phyloP scores from a whole-genome alignment of 1,140 invertebrate species.

The Micrasema longulum region DNA sequence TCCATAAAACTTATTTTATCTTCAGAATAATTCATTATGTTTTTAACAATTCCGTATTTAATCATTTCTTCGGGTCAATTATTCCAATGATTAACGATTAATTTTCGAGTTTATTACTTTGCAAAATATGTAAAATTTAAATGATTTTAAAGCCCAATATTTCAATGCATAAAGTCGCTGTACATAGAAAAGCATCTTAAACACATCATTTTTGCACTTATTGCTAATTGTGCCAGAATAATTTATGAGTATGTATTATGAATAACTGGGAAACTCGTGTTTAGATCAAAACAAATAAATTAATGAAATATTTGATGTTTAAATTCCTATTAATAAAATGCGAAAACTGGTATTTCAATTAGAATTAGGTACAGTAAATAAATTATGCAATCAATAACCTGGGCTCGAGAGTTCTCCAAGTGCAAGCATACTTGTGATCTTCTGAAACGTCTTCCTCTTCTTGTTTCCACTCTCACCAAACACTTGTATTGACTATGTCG shows the following conservation, averaged over 20 bases:
- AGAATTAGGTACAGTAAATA: neutral
- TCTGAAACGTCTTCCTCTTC: conserved; percentile 37
- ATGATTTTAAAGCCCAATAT: no score
- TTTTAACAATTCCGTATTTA: no score
- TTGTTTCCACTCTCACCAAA: conserved; percentile 45
- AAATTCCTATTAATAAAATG: neutral
- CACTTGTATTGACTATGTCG: conserved; percentile 38
- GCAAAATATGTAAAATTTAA: no score
- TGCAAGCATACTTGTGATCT: conserved; percentile 46
- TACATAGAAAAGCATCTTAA: no score
- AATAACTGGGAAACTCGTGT: no score
- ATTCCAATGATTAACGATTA: no score
- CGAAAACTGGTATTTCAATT: neutral
- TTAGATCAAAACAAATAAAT: neutral
- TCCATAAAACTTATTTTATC: no score
- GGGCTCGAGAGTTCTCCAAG: conserved; percentile 24
- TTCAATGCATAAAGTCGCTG: no score
- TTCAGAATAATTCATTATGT: no score
- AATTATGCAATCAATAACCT: conserved; percentile 29
- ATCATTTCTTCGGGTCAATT: no score
- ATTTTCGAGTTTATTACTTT: no score
- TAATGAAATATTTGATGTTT: neutral
- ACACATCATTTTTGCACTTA: neutral
- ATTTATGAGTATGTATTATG: neutral
- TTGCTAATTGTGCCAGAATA: neutral